A percentile compares a stretch with the other conserved stretches of the same genome.
These are phyloP conservation scores for Rana temporaria DNA, from an alignment of 2,113 vertebrate species.

Conservation along the genomic window DNA sequence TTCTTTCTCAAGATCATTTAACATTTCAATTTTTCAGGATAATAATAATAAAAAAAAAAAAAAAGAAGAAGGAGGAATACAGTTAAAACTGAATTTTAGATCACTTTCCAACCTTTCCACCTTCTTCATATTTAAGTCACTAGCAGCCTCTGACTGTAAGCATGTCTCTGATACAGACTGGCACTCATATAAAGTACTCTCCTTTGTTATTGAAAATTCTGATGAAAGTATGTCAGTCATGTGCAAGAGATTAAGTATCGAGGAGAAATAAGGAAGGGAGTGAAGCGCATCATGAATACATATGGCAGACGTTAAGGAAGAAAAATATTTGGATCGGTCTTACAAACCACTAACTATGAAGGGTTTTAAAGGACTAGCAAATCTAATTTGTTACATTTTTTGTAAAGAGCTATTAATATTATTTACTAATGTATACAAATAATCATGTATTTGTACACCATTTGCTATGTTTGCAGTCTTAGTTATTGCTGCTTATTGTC, in stretches of 20 bases:
- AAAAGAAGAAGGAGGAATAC: not conserved
- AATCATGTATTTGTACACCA: too few species aligned
- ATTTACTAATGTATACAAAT: too few species aligned
- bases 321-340: conserved; percentile 40
- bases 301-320: conserved; percentile 36
- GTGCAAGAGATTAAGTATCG: conserved; percentile 49
- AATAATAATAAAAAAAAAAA: too few species aligned
- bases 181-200: conserved; percentile 29
- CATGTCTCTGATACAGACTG: not conserved
- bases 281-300: conserved; percentile 11
- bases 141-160: conserved; percentile 14
- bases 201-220: conserved; percentile 41
- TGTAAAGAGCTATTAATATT: too few species aligned
- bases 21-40: not conserved
- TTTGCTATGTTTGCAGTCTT: too few species aligned
- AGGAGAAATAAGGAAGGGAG: conserved; percentile 20
- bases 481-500: too few species aligned
- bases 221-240: conserved; percentile 44
- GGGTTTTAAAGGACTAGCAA: conserved; percentile 4
- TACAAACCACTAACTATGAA: conserved; percentile 5
- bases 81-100: not conserved
- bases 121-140: conserved; percentile 12
- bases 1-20: not conserved
- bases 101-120: not conserved
- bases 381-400: not conserved